Evolutionary conservation across 2,113 vertebrate genomes (phyloP).

Genomic region (Tricholaema leucomelas): DNA sequence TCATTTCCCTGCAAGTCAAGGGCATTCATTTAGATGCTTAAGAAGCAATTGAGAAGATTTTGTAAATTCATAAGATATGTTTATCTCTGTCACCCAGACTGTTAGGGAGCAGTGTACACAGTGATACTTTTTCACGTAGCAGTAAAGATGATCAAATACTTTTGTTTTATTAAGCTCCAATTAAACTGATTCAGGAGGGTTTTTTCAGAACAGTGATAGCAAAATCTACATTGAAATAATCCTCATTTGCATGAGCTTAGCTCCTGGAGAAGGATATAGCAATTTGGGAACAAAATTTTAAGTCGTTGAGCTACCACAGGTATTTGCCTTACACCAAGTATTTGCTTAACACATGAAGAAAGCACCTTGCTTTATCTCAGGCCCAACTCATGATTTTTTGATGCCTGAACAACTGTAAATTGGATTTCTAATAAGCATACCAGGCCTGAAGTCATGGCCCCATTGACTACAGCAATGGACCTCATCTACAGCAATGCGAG

Average conservation of each 20-base stretch:
- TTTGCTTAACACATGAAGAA: not conserved
- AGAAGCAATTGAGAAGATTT: not conserved
- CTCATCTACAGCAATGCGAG: slow-evolving; percentile 91
- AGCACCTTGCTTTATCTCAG: not conserved
- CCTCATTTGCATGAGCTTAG: not conserved
- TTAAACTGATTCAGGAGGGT: not conserved
- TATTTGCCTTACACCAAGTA: not conserved
- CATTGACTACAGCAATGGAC: slow-evolving; percentile 99
- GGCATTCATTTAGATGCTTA: not conserved
- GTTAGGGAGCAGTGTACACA: not conserved
- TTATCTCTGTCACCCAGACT: not conserved
- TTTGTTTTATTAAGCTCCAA: not conserved
- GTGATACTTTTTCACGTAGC: not conserved
- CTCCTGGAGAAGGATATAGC: not conserved
- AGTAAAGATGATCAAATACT: not conserved
- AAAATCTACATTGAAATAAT: not conserved
- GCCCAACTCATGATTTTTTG: not conserved
- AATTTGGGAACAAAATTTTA: not conserved
- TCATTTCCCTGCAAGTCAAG: not conserved
- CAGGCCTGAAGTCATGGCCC: slow-evolving; percentile 97
- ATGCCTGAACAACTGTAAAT: not conserved
- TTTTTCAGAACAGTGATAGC: not conserved
- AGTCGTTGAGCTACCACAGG: not conserved
- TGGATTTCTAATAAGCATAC: slow-evolving; percentile 63
- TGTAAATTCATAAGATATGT: not conserved